Percentiles rank a stretch among this genome's conserved stretches.
Evolutionary conservation across 1,140 invertebrate genomes (phyloP).

Genomic region (Latrodectus geometricus): DNA sequence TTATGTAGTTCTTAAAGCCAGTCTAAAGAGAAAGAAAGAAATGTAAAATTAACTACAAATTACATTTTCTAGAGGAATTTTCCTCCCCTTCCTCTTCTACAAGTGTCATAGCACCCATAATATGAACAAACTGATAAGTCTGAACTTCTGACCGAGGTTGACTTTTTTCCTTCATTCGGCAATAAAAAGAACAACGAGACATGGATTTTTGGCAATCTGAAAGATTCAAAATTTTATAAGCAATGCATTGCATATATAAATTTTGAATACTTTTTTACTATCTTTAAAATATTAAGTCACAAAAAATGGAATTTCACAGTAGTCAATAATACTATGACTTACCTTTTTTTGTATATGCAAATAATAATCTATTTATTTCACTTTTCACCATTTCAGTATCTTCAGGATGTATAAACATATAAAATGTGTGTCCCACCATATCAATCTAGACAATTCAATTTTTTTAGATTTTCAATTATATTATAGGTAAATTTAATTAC

Average conservation of each 20-base stretch:
- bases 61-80: slow-evolving; percentile 10
- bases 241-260: background rate
- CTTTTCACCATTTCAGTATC: slow-evolving; percentile 80
- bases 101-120: slow-evolving; percentile 70
- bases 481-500: no score
- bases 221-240: background rate
- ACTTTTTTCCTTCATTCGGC: slow-evolving; percentile 58
- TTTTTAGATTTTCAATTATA: no score
- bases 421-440: slow-evolving; percentile 85
- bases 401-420: slow-evolving; percentile 80
- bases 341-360: slow-evolving; percentile 24
- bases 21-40: no score
- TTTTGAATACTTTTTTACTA: background rate
- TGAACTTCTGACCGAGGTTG: slow-evolving; percentile 63
- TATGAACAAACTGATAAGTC: slow-evolving; percentile 76
- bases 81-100: slow-evolving; percentile 10
- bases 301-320: background rate
- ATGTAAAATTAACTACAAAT: background rate
- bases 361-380: slow-evolving; percentile 74
- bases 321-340: background rate
- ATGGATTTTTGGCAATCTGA: background rate
- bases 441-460: slow-evolving; percentile 75
- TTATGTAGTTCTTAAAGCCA: no score
- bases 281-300: background rate
- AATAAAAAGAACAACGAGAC: slow-evolving; percentile 55